Evolutionary conservation across 1,140 invertebrate species (phyloP).

Genomic region (Diabrotica undecimpunctata): DNA sequence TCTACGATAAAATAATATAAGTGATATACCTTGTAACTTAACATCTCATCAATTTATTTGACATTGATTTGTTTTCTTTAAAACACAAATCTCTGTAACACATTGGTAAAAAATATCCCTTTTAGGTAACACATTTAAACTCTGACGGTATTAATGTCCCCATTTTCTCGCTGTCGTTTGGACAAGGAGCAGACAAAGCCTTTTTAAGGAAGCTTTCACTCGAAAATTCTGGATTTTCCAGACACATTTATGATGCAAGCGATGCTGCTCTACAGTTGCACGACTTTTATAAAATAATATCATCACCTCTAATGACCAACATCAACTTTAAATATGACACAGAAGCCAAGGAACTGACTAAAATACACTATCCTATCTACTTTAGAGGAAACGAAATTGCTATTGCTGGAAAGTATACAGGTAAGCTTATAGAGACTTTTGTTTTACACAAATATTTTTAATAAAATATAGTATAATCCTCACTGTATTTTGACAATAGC

Average conservation of each 20-base stretch:
- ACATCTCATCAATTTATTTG: no score
- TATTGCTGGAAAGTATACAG: conserved; percentile 48
- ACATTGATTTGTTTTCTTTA: neutral
- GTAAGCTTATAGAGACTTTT: neutral
- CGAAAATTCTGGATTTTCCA: conserved; percentile 60
- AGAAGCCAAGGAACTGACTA: conserved; percentile 41
- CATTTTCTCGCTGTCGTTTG: conserved; percentile 65
- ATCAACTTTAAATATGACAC: conserved; percentile 59
- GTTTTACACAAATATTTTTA: no score
- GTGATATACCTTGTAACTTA: no score
- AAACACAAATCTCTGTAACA: neutral
- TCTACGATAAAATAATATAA: no score
- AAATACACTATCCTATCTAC: conserved; percentile 49
- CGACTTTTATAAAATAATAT: conserved; percentile 65
- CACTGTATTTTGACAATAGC: no score
- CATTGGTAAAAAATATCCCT: neutral
- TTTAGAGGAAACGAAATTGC: conserved; percentile 56
- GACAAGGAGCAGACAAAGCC: conserved; percentile 60
- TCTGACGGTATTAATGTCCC: conserved; percentile 18
- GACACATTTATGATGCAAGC: conserved; percentile 66
- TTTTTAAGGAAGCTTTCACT: conserved; percentile 60
- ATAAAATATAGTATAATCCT: no score
- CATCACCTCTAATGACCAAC: conserved; percentile 61
- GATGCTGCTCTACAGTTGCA: conserved; percentile 64
- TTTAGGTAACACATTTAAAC: neutral